Percentiles rank a stretch among this genome's conserved stretches.
These are phyloP conservation scores for Chalcosyrphus nemorum DNA, from an alignment of 2,888 invertebrate species.

Conservation along the genomic window DNA sequence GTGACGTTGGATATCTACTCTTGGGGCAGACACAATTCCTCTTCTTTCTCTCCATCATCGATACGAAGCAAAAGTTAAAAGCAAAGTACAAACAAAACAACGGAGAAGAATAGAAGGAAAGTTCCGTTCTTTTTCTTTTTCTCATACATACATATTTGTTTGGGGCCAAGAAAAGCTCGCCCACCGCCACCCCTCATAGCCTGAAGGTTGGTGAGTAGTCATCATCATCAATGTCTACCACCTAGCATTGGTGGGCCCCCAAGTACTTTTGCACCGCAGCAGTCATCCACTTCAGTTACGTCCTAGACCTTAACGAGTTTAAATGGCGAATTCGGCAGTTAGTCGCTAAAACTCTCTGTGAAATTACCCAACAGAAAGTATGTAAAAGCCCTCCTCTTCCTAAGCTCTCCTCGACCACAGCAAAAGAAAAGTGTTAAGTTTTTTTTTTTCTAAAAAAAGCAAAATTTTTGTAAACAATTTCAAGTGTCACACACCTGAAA, in stretches of 20 bases:
- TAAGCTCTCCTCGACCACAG: slow-evolving; percentile 3
- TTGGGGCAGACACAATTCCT: neutral
- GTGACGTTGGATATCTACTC: neutral
- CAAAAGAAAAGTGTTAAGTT: neutral
- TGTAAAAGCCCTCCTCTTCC: neutral
- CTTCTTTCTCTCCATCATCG: neutral
- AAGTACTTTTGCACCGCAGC: slow-evolving; percentile 39
- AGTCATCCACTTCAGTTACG: slow-evolving; percentile 67
- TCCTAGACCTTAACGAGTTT: slow-evolving; percentile 72
- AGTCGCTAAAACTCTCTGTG: slow-evolving; percentile 6
- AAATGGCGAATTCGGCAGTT: slow-evolving; percentile 62
- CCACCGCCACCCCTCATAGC: neutral
- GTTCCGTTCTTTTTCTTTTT: slow-evolving; percentile 12
- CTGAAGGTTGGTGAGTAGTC: neutral
- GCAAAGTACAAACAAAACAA: slow-evolving; percentile 8
- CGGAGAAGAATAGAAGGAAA: neutral
- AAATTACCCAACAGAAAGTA: slow-evolving; percentile 1
- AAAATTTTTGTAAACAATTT: slow-evolving; percentile 49
- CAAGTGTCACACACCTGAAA: slow-evolving; percentile 27
- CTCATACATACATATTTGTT: too few relatives aligned
- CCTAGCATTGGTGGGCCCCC: slow-evolving; percentile 21
- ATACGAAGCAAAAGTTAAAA: neutral
- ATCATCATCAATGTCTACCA: slow-evolving; percentile 7
- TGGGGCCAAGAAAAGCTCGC: slow-evolving; percentile 24
- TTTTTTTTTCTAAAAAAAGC: too few relatives aligned